Base-by-base conservation (phyloP, 2,113 vertebrate species). In the Geococcyx californianus region DNA sequence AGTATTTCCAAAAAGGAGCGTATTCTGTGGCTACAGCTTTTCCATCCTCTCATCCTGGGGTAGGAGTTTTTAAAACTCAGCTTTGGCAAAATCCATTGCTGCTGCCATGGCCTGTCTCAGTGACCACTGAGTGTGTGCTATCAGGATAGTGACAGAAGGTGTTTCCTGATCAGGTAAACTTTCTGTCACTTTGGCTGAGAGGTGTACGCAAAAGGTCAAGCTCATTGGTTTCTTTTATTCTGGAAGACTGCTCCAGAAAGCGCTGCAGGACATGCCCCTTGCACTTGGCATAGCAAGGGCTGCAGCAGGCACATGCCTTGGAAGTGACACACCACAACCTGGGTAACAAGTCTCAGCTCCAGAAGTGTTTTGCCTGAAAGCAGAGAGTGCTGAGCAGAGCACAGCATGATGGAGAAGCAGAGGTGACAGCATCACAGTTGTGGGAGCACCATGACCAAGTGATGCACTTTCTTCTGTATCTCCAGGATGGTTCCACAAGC, bases 311-410 rank as follows among this genome's bases (percentile, higher is more conserved):
- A 26, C 4, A 0, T 18, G 49, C n/a, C 12, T 64, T 31, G 45
- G 63, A 72, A 36, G 16, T 9, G 20, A 40, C 25, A 62, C 49
- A 21, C 24, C 1, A 0, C 0, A 0, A 33, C 16, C 24, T 3
- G 6, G 31, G 26, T 80, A 38, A 69, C 74, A 66, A 16, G 11
- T 64, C n/a, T 17, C 62, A 64, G 63, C 34, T 44, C 13, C 23
- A 70, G 62, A 19, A 60, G 40, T 7, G 11, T 9, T 52, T 67
- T 67, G 40, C 13, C 38, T 18, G 7, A 73, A 64, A 29, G 15
- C 34, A 62, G 34, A 29, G 47, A 11, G 12, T 49, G n/a, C 59
- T 59, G 40, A 31, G 31, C 59, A 24, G 40, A 31, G 31, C 59
- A 24, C 12, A 24, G 25, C 26, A 6, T 1, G 1, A 34, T 3